Conservation (phyloP, 2,797 vertebrate genomes). For the Gallinago stenura region DNA sequence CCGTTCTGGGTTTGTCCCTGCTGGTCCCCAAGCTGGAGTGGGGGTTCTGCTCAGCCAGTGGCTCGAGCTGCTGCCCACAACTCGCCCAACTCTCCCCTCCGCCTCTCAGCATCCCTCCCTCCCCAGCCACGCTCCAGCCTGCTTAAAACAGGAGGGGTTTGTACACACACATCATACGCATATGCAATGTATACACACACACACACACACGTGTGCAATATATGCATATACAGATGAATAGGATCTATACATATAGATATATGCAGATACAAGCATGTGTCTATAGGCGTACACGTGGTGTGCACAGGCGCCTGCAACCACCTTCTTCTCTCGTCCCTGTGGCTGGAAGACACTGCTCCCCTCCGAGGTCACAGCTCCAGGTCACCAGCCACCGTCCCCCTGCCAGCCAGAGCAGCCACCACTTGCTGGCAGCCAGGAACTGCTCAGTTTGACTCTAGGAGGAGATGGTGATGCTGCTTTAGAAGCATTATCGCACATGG, state of each 20-base stretch:
- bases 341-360: background rate
- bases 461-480: background rate
- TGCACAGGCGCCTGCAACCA: rapidly evolving
- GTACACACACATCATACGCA: background rate
- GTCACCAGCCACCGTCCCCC: background rate
- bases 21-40: background rate
- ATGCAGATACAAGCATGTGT: rapidly evolving
- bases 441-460: rapidly evolving
- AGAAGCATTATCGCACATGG: background rate
- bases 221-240: background rate
- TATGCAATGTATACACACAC: background rate
- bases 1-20: background rate
- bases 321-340: background rate
- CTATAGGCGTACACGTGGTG: background rate
- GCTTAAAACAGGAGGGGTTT: background rate
- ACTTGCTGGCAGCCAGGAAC: background rate
- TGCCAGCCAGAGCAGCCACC: background rate
- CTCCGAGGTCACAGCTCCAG: background rate
- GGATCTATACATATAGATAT: background rate
- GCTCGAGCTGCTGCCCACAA: background rate
- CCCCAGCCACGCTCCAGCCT: background rate
- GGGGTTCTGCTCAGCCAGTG: background rate
- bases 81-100: background rate
- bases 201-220: no score
- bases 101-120: background rate